A percentile compares a stretch with the other conserved stretches of the same genome.
These are phyloP conservation scores for Tipula unca DNA, from an alignment of 2,888 invertebrate genomes.

Conservation along the genomic window DNA sequence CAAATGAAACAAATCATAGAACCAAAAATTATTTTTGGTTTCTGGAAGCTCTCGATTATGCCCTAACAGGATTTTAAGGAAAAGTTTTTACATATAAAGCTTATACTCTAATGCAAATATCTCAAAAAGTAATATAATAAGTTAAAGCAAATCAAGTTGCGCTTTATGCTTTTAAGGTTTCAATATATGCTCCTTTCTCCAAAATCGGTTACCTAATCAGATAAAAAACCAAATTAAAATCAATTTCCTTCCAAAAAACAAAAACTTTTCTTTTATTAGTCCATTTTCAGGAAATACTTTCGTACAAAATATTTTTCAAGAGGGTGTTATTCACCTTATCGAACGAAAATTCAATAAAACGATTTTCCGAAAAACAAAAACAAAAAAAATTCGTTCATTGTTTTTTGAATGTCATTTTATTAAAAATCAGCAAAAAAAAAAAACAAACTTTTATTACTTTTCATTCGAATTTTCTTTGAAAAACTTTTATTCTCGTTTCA, in stretches of 20 bases:
- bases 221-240: background rate
- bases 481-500: background rate
- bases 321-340: background rate
- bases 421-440: background rate
- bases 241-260: background rate
- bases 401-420: background rate
- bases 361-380: background rate
- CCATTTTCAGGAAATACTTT: background rate
- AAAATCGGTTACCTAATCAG: too few species aligned
- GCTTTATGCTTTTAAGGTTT: too few species aligned
- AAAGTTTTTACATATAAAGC: too few species aligned
- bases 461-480: background rate
- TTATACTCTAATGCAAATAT: too few species aligned
- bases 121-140: too few species aligned
- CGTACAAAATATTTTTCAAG: background rate
- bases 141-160: too few species aligned
- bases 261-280: background rate
- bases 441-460: background rate
- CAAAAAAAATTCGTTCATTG: background rate
- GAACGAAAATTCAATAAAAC: background rate
- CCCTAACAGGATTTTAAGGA: too few species aligned
- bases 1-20: too few species aligned
- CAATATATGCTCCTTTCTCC: too few species aligned
- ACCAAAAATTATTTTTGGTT: too few species aligned
- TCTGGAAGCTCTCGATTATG: too few species aligned